Conservation (phyloP, 2,888 invertebrate genomes). For the Nesidiocoris tenuis region DNA sequence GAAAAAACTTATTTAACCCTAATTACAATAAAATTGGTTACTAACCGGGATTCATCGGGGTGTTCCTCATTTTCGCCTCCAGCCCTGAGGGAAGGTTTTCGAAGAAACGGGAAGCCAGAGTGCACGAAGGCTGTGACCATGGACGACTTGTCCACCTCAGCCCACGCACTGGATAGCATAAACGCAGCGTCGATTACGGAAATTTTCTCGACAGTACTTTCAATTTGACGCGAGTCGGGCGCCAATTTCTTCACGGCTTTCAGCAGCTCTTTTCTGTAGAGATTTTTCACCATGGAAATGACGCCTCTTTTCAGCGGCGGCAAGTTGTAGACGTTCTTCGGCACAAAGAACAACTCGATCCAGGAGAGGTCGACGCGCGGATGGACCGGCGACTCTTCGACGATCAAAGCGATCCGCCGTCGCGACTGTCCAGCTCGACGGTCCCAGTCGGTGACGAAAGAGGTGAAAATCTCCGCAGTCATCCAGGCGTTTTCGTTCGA, state of each 20-base stretch:
- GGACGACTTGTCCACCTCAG: neutral
- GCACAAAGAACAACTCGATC: slow-evolving; percentile 9
- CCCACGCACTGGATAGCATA: slow-evolving; percentile 17
- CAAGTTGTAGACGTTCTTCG: neutral
- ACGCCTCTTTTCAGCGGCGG: slow-evolving; percentile 9
- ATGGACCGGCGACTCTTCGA: slow-evolving; percentile 2
- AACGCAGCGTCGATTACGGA: slow-evolving; percentile 11
- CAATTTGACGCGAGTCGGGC: neutral
- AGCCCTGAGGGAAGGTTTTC: too few species aligned
- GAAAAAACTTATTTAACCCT: too few species aligned
- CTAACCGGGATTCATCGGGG: too few species aligned
- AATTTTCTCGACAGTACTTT: neutral
- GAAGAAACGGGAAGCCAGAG: neutral
- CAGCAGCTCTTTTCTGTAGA: slow-evolving; percentile 1
- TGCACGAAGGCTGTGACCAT: slow-evolving; percentile 4
- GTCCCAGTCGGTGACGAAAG: slow-evolving; percentile 2
- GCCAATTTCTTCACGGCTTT: neutral
- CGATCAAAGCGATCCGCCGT: slow-evolving; percentile 16
- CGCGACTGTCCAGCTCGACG: neutral
- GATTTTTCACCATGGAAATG: neutral
- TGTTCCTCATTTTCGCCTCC: too few species aligned
- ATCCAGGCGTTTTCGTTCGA: neutral
- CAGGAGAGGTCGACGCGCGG: neutral
- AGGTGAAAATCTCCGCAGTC: slow-evolving; percentile 1
- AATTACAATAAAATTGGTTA: too few species aligned